These are phyloP conservation scores for Tetrapedia diversipes DNA, from an alignment of 2,888 invertebrate genomes.

Conservation along the genomic window DNA sequence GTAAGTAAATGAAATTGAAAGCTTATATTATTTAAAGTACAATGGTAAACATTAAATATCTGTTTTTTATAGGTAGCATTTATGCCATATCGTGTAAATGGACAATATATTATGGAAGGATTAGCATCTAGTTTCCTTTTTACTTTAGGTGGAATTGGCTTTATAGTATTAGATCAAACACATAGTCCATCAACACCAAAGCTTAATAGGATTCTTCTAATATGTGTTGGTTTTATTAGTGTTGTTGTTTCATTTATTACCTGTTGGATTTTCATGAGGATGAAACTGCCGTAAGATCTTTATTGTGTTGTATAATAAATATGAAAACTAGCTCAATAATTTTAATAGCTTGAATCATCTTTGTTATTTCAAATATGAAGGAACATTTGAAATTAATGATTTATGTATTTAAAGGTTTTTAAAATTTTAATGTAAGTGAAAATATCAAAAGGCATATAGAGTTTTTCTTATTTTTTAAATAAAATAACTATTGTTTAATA, in stretches of 20 bases:
- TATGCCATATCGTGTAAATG: slow-evolving; percentile 99
- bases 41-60: background rate
- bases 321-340: no score
- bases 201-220: slow-evolving; percentile 94
- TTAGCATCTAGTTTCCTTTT: slow-evolving; percentile 98
- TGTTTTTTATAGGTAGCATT: slow-evolving; percentile 90
- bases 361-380: no score
- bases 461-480: no score
- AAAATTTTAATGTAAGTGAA: no score
- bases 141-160: slow-evolving; percentile 97
- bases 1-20: slow-evolving; percentile 84
- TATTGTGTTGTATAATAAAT: background rate
- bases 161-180: slow-evolving; percentile 97
- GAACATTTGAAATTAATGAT: background rate
- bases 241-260: slow-evolving; percentile 97
- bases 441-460: no score
- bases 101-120: slow-evolving; percentile 99
- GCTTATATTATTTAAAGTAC: background rate
- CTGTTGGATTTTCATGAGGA: slow-evolving; percentile 98
- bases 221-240: slow-evolving; percentile 95
- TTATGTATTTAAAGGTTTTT: no score
- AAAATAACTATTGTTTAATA: no score
- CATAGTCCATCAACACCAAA: slow-evolving; percentile 95
- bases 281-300: slow-evolving; percentile 93
- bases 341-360: background rate